Base-by-base conservation (phyloP, 2,888 invertebrate genomes). In the Apamea anceps region DNA sequence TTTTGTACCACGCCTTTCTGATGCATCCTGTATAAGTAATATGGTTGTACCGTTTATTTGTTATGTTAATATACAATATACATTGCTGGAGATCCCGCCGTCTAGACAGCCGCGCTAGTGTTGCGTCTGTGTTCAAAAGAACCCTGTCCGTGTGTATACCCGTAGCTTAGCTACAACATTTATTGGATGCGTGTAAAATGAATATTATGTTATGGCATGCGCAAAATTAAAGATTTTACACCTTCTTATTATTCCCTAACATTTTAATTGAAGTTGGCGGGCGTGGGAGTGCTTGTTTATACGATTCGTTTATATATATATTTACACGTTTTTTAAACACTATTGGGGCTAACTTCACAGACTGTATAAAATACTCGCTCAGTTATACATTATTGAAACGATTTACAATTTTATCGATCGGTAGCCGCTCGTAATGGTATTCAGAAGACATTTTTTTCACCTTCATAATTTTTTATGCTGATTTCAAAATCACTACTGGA, bases 341-440 rank as follows among this genome's bases (percentile, higher is more conserved):
- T 79, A 75, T 77, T 82, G 80, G 78, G 72, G 45, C 77, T 75
- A 76, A 77, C 78, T 86, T 78, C 77, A 28, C 65, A 75, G 76
- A 73, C 77, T 85, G 73, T 77, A 80, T 86, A 84, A 82, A 88
- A 89, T 87, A 84, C 88, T 79, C 84, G 85, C 85, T 88, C 81
- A 85, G 85, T 84, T 86, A 81, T 77, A 79, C 91, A 93, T 94
- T 94, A 95, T 94, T 92, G 90, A 93, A 91, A 88, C 90, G 86
- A 95, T 96, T 95, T 96, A 94, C 94, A 96, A 96, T 95, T 96
- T 95, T 94, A 95, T 95, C 93, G 94, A 95, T 93, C 93, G 92
- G 75, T 86, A 91, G 89, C 90, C 90, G 91, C 86, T 90, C 88
- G 92, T 94, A 94, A 94, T 95, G 92, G 89, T 90, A 94, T 95